Conservation (phyloP, 2,113 vertebrate genomes). For the Hippolais icterina region DNA sequence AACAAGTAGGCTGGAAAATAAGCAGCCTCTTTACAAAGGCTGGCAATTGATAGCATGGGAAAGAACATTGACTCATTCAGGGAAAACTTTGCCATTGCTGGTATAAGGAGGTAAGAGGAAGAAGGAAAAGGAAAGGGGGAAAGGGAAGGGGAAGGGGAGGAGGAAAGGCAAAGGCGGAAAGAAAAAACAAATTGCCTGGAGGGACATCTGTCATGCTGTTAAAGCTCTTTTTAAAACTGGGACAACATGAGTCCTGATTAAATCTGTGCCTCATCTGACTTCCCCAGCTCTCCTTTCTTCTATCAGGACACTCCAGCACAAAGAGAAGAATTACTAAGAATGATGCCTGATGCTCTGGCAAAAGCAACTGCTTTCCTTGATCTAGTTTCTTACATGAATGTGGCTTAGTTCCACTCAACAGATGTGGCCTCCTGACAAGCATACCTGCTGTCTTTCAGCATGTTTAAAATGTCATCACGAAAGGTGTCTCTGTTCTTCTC, state of each 20-base stretch:
- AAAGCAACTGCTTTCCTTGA: neutral
- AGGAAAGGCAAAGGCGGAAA: neutral
- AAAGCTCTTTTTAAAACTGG: constrained; percentile 13
- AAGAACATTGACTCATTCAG: neutral
- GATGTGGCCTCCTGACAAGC: neutral
- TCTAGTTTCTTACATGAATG: neutral
- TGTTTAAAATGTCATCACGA: constrained; percentile 89
- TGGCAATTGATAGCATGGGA: neutral
- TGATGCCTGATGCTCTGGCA: neutral
- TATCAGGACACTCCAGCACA: neutral
- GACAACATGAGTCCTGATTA: neutral
- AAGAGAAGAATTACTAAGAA: neutral
- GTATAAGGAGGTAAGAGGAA: neutral
- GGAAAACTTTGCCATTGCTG: neutral
- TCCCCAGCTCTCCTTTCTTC: neutral
- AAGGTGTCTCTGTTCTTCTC: constrained; percentile 94
- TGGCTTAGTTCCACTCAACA: neutral
- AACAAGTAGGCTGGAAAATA: neutral
- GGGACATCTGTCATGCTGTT: neutral
- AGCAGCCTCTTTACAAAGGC: neutral
- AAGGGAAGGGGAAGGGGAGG: neutral
- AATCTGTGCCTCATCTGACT: neutral
- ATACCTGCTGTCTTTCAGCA: constrained; percentile 91
- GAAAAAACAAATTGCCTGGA: neutral
- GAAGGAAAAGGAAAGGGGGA: neutral